A percentile compares a stretch with the other conserved stretches of the same genome.
phyloP scores from a whole-genome alignment of 1,140 invertebrate genomes.

The Chrysomallon squamiferum region DNA sequence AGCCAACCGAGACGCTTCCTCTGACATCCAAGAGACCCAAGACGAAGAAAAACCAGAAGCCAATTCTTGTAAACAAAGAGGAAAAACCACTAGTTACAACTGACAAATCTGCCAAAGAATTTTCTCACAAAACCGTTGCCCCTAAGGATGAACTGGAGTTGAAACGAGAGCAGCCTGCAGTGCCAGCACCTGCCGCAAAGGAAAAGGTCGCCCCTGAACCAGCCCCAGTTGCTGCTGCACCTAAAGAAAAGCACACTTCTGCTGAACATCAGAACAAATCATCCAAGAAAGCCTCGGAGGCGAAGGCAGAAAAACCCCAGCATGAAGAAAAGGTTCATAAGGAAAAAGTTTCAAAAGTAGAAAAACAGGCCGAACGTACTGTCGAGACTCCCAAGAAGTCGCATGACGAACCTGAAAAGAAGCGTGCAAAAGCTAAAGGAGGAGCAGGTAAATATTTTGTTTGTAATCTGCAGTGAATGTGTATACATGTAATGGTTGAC shows the following conservation, averaged over 20 bases:
- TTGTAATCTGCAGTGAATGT: too few species aligned
- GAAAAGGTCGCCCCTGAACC: constrained; percentile 9
- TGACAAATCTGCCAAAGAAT: constrained; percentile 23
- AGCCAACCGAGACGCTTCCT: constrained; percentile 26
- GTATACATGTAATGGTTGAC: too few species aligned
- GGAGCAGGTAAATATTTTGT: neutral
- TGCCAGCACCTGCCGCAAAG: neutral
- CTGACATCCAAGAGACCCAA: constrained; percentile 28
- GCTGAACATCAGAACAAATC: constrained; percentile 1
- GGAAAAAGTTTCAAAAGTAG: constrained; percentile 12
- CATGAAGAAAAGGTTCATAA: constrained; percentile 10
- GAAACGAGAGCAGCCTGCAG: constrained; percentile 38
- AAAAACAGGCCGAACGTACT: neutral
- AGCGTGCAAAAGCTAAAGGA: constrained; percentile 23
- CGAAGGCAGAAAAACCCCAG: constrained; percentile 2
- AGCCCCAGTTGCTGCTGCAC: neutral
- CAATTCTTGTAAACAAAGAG: constrained; percentile 74
- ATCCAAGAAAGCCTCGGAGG: constrained; percentile 6
- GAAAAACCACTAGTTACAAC: constrained; percentile 60
- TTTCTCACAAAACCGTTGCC: constrained; percentile 30
- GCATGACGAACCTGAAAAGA: neutral
- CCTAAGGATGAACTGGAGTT: constrained; percentile 58
- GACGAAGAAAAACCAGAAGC: constrained; percentile 58
- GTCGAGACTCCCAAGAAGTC: constrained; percentile 10
- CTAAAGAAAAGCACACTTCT: neutral